These are phyloP conservation scores for Tretioscincus oriximinensis DNA, from an alignment of 2,113 vertebrate species.

Conservation along the genomic window DNA sequence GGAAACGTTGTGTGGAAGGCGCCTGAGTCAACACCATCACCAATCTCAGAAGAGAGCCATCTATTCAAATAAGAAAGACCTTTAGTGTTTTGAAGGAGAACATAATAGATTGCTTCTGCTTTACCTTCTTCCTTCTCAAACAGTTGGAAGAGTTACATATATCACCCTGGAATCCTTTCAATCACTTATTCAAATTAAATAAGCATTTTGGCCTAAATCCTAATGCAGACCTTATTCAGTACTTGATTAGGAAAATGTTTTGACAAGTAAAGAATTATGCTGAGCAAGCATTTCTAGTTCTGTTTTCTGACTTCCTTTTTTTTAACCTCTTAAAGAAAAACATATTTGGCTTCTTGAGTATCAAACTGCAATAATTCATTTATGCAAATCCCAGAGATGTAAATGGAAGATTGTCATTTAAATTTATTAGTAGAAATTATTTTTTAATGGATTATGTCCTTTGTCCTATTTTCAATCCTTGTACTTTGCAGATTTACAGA, in stretches of 20 bases:
- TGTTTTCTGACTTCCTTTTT: background rate
- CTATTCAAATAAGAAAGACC: background rate
- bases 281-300: constrained; percentile 20
- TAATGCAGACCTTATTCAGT: background rate
- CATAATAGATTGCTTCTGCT: constrained; percentile 9
- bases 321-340: background rate
- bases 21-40: too few species aligned
- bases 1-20: too few species aligned
- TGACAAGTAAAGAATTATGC: constrained; percentile 6
- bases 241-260: constrained; percentile 4
- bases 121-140: constrained; percentile 18
- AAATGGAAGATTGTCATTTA: background rate
- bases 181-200: constrained; percentile 34
- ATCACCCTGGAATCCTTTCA: background rate
- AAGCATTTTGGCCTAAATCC: constrained; percentile 7
- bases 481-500: too few species aligned
- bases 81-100: background rate
- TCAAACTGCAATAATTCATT: background rate
- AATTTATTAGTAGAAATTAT: background rate
- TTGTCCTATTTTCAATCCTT: background rate
- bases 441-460: too few species aligned
- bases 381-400: background rate
- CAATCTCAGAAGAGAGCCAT: too few species aligned
- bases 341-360: background rate
- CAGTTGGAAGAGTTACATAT: constrained; percentile 19